Percentiles rank a stretch among this genome's conserved stretches.
phyloP scores from a whole-genome alignment of 2,888 invertebrate genomes.

The Ctenicera cuprea region DNA sequence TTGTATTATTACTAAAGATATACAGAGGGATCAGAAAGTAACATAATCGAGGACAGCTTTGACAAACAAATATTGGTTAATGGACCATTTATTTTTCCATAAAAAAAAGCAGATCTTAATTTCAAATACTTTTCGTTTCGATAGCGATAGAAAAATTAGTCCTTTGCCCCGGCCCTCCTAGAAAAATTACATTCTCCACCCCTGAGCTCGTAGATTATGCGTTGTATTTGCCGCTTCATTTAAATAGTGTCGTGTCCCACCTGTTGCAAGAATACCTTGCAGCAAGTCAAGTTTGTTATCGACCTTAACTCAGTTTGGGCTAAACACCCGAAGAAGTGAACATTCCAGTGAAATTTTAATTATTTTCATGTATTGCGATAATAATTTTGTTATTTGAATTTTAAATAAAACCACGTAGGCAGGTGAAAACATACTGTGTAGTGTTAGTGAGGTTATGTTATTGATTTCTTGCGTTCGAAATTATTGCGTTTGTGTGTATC shows the following conservation, averaged over 20 bases:
- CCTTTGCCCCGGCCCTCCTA: too few species aligned
- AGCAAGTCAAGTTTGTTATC: constrained; percentile 19
- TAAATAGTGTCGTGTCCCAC: constrained; percentile 35
- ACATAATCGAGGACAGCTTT: too few species aligned
- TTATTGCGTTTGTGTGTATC: constrained; percentile 14
- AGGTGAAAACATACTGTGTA: constrained; percentile 2
- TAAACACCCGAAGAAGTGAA: background rate
- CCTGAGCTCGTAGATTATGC: too few species aligned
- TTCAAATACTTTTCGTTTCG: too few species aligned
- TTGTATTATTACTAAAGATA: too few species aligned
- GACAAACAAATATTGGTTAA: too few species aligned
- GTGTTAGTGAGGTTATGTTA: constrained; percentile 43
- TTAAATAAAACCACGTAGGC: background rate
- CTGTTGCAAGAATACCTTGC: constrained; percentile 47
- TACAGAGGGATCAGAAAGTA: too few species aligned
- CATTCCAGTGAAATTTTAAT: background rate
- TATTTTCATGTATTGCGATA: background rate
- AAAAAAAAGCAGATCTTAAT: too few species aligned
- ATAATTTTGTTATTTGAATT: background rate
- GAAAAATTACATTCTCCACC: too few species aligned
- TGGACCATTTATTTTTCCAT: too few species aligned
- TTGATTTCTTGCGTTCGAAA: constrained; percentile 13
- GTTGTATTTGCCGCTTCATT: constrained; percentile 38
- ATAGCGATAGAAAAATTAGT: too few species aligned
- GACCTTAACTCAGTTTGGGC: constrained; percentile 32